These are phyloP conservation scores for Poecilobothrus nobilitatus DNA, from an alignment of 2,888 invertebrate species.

Conservation along the genomic window DNA sequence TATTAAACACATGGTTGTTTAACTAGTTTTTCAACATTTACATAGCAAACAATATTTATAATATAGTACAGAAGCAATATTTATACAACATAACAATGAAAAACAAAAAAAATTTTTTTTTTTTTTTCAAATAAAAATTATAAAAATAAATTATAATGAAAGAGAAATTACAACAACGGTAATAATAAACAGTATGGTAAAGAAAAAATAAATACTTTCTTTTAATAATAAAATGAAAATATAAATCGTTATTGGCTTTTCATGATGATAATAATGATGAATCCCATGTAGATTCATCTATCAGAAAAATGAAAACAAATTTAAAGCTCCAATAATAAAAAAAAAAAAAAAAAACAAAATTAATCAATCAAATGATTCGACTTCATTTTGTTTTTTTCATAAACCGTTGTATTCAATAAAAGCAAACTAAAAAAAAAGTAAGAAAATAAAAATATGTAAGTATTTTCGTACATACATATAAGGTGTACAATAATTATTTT, in stretches of 20 bases:
- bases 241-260: neutral
- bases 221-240: neutral
- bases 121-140: neutral
- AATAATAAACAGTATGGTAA: neutral
- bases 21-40: neutral
- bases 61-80: neutral
- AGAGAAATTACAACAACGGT: neutral
- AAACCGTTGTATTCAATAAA: too few relatives aligned
- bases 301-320: too few relatives aligned
- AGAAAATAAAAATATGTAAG: too few relatives aligned
- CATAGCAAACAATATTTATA: neutral
- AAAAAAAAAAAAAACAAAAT: neutral
- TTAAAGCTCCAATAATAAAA: too few relatives aligned
- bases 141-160: neutral
- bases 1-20: constrained; percentile 4
- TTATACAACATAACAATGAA: neutral
- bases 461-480: too few relatives aligned
- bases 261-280: neutral
- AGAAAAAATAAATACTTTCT: neutral
- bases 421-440: too few relatives aligned
- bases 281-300: neutral
- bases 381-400: too few relatives aligned
- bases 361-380: neutral
- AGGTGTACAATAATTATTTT: too few relatives aligned
- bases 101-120: too few relatives aligned